Conservation (phyloP, 2,797 vertebrate species). For the Tragopan temminckii region DNA sequence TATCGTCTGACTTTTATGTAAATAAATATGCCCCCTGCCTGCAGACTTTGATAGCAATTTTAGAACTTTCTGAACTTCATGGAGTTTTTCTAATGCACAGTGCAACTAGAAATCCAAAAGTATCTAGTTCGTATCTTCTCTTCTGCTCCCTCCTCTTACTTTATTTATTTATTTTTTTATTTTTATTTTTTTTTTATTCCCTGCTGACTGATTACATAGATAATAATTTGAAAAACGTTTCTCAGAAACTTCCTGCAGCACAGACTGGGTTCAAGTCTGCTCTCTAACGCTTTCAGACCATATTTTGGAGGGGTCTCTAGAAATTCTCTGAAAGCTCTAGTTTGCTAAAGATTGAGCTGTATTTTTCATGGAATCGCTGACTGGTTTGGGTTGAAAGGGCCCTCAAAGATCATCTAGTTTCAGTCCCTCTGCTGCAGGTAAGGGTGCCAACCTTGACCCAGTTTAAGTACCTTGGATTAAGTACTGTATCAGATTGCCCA, state of each 20-base stretch:
- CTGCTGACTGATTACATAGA: neutral
- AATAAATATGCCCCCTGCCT: conserved; percentile 42
- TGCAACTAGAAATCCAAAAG: neutral
- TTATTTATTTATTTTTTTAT: too few relatives aligned
- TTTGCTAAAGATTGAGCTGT: neutral
- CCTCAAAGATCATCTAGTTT: too few relatives aligned
- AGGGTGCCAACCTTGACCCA: too few relatives aligned
- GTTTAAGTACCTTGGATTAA: too few relatives aligned
- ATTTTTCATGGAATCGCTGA: too few relatives aligned
- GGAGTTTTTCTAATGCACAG: neutral
- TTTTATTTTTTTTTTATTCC: too few relatives aligned
- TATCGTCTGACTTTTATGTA: conserved; percentile 56
- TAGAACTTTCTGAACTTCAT: neutral
- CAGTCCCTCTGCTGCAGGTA: too few relatives aligned
- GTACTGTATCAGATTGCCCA: too few relatives aligned
- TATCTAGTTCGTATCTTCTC: too few relatives aligned
- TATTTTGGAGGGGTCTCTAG: neutral
- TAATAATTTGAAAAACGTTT: neutral
- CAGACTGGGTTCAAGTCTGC: neutral
- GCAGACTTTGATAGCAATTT: neutral
- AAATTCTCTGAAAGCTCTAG: neutral
- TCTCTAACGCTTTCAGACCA: neutral
- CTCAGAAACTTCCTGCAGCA: neutral
- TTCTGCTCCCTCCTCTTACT: too few relatives aligned
- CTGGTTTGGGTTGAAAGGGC: too few relatives aligned